phyloP scores from a whole-genome alignment of 1,140 invertebrate genomes.

The Chionoecetes opilio region DNA sequence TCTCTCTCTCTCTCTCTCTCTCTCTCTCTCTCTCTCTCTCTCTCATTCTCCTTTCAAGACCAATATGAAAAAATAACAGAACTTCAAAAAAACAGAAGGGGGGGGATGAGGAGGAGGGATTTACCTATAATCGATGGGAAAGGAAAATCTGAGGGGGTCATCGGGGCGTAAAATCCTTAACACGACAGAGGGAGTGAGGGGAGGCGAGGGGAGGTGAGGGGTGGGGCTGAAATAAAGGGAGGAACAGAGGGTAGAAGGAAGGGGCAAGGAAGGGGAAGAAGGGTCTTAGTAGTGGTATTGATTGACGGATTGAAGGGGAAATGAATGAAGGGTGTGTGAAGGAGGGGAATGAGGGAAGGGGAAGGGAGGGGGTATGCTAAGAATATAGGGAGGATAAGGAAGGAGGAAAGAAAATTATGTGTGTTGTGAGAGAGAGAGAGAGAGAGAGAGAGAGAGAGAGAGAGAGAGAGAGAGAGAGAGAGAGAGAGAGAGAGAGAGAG shows the following conservation, averaged over 20 bases:
- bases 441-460: too few relatives aligned
- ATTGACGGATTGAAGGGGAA: not conserved
- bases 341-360: not conserved
- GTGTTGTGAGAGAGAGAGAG: too few relatives aligned
- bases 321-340: not conserved
- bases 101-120: not conserved
- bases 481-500: too few relatives aligned
- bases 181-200: not conserved
- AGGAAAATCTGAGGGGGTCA: not conserved
- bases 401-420: too few relatives aligned
- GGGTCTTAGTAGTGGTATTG: not conserved
- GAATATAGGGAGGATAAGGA: not conserved
- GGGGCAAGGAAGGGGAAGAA: not conserved
- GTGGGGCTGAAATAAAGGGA: not conserved
- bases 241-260: not conserved
- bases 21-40: not conserved
- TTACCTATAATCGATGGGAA: not conserved
- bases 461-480: too few relatives aligned
- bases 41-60: not conserved
- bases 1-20: constrained; percentile 15
- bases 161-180: not conserved
- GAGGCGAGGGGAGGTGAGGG: not conserved
- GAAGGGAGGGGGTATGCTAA: too few relatives aligned
- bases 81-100: not conserved
- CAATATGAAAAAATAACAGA: not conserved